These are phyloP conservation scores for Meteorus cinctellus DNA, from an alignment of 2,888 invertebrate species.

Conservation along the genomic window DNA sequence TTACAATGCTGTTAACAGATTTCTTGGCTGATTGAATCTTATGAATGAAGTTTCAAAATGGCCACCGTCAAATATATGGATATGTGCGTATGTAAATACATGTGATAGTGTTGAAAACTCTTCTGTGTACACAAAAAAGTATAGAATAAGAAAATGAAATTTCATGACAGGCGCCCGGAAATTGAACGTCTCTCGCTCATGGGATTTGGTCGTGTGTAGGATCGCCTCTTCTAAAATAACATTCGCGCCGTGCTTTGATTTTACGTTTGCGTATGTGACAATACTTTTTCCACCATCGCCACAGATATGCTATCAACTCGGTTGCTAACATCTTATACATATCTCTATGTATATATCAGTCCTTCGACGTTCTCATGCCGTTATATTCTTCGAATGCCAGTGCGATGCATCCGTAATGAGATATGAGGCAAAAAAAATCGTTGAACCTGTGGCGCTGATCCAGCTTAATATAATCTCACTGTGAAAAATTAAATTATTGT, in stretches of 20 bases:
- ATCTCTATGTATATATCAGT: neutral
- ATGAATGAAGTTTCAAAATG: too few species aligned
- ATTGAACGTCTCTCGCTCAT: slow-evolving; percentile 56
- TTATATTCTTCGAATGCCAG: neutral
- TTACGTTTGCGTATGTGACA: slow-evolving; percentile 22
- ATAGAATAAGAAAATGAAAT: slow-evolving; percentile 55
- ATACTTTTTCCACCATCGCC: slow-evolving; percentile 40
- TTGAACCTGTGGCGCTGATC: neutral
- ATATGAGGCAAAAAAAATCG: neutral
- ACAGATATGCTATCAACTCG: slow-evolving; percentile 3
- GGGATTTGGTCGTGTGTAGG: slow-evolving; percentile 54
- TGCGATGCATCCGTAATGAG: neutral
- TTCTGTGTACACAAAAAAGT: slow-evolving; percentile 42
- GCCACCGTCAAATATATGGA: neutral
- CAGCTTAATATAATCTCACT: neutral
- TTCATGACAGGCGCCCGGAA: slow-evolving; percentile 53
- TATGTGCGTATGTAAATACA: slow-evolving; percentile 25
- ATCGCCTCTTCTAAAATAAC: slow-evolving; percentile 49
- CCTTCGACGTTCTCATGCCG: neutral
- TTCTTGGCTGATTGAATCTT: too few species aligned
- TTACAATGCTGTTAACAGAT: too few species aligned
- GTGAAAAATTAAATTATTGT: neutral
- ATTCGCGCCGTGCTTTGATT: slow-evolving; percentile 31
- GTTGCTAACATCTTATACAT: neutral
- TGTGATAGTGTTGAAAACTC: slow-evolving; percentile 42